Base-by-base conservation (phyloP, 92 coral and sea anemone genomes). In the Ricordea florida region DNA sequence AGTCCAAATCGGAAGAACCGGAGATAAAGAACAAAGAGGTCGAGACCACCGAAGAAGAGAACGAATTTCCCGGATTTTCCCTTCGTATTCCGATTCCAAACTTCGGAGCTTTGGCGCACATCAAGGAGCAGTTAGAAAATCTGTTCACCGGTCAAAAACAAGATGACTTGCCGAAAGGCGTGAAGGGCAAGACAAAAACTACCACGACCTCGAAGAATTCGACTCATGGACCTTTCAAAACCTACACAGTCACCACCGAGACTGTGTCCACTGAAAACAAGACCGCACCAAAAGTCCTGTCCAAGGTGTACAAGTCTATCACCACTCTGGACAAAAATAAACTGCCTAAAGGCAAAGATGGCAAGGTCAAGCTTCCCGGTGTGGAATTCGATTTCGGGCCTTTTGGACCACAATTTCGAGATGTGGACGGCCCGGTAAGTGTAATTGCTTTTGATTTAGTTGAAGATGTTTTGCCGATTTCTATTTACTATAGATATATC, bases 241-340 rank as follows among this genome's bases (percentile, higher is more conserved):
- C 93, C 2, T 91, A 83, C 76, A 91, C 90, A 0, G 72, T 91
- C 1, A 72, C 78, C 2, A 46, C 83, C 22, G 90, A 82, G 67
- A 87, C 93, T 21, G 93, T 84, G 3, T 83, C 93, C 8, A 74
- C 86, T 18, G 86, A 75, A 18, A 91, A 91, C 65, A 88, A 88
- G 74, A 78, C 75, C 23, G 28, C 69, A 13, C 97, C 97, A 1
- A 64, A 57, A 22, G 78, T 91, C 1, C 44, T 78, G 43, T 76
- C 89, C 23, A 88, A 91, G 65, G 64, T 85, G 6, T 69, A 79
- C 46, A 85, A 91, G 53, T 78, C 97, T 0, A 56, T 91, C 34
- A 79, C 93, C 2, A 88, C 93, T 13, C 63, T 91, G 38, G 83
- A 87, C 50, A 79, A 75, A 22, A 76, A 74, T 37, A 63, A 77